Evolutionary conservation across 2,797 vertebrate genomes (phyloP).

Genomic region (Hozukius guyotensis): DNA sequence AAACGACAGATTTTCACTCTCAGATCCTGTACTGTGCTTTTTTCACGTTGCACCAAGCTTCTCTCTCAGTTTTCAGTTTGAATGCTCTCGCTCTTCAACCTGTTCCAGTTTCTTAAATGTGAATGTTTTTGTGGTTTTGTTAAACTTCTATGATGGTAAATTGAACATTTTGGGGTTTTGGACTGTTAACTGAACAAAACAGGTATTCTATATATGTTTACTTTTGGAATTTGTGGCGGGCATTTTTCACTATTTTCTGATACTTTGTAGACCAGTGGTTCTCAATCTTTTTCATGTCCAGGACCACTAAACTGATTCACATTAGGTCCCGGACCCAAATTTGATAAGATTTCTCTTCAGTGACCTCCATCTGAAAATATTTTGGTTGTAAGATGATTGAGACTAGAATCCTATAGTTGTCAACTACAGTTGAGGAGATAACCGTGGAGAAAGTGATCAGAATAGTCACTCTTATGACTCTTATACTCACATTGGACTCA

Average conservation of each 20-base stretch:
- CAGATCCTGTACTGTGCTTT: background rate
- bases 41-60: background rate
- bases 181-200: background rate
- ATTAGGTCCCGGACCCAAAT: too few species aligned
- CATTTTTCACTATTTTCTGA: background rate
- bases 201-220: background rate
- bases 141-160: background rate
- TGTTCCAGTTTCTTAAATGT: background rate
- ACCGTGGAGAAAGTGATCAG: too few species aligned
- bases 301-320: too few species aligned
- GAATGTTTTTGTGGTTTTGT: background rate
- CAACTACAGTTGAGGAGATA: too few species aligned
- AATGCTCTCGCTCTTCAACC: background rate
- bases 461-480: too few species aligned
- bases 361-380: too few species aligned
- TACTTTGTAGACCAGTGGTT: background rate
- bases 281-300: rapidly evolving
- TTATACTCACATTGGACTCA: too few species aligned
- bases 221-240: background rate
- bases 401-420: rapidly evolving
- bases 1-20: background rate
- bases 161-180: background rate
- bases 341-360: too few species aligned
- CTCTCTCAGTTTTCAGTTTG: background rate
- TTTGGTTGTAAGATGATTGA: too few species aligned